A percentile compares a stretch with the other conserved stretches of the same genome.
Evolutionary conservation across 2,113 vertebrate species (phyloP).

Genomic region (Cryptotis parvus): DNA sequence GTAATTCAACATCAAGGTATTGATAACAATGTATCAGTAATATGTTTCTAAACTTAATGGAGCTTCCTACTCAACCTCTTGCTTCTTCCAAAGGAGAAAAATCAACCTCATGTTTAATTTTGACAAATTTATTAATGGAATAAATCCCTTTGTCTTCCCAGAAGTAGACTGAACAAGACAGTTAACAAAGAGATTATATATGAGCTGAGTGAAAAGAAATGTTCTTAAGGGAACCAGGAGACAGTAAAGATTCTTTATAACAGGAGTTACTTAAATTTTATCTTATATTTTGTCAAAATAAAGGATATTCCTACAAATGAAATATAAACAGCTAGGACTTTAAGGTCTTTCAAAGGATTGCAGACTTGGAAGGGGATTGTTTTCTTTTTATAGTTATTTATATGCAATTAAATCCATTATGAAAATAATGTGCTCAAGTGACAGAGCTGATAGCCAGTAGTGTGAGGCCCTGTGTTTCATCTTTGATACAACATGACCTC

Average conservation of each 20-base stretch:
- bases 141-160: not conserved
- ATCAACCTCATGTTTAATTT: not conserved
- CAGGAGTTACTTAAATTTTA: not conserved
- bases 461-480: no score
- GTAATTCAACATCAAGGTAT: not conserved
- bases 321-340: not conserved
- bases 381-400: not conserved
- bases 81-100: not conserved
- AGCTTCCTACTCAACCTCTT: not conserved
- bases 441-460: no score
- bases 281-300: slow-evolving; percentile 13
- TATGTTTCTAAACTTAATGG: not conserved
- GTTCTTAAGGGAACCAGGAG: not conserved
- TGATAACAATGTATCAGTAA: not conserved
- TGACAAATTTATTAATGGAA: not conserved
- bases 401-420: not conserved
- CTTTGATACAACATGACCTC: no score
- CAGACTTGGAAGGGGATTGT: not conserved
- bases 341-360: not conserved
- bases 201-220: not conserved
- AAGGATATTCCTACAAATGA: not conserved
- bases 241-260: not conserved
- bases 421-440: no score
- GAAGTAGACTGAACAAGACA: not conserved
- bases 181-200: not conserved